phyloP scores from a whole-genome alignment of 2,113 vertebrate species.

The Scomber japonicus region DNA sequence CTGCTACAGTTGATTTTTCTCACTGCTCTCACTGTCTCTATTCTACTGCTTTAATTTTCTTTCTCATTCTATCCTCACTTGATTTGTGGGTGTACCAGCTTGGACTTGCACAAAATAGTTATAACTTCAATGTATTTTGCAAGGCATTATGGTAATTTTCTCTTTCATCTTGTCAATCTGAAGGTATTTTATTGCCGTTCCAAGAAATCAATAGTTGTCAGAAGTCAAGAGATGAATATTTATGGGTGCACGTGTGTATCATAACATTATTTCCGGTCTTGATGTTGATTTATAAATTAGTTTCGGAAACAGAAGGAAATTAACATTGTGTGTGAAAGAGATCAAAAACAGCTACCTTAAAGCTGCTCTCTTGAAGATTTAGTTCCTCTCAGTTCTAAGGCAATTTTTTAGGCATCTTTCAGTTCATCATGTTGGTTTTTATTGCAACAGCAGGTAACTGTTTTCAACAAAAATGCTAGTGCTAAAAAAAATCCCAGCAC shows the following conservation, averaged over 20 bases:
- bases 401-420: too few relatives aligned
- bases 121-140: slow-evolving; percentile 32
- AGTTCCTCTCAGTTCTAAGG: too few relatives aligned
- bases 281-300: too few relatives aligned
- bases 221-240: slow-evolving; percentile 13
- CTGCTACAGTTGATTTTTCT: slow-evolving; percentile 37
- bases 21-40: slow-evolving; percentile 38
- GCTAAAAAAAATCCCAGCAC: too few relatives aligned
- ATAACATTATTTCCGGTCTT: neutral
- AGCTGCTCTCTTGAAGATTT: too few relatives aligned
- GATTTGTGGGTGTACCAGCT: slow-evolving; percentile 35
- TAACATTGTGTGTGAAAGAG: too few relatives aligned
- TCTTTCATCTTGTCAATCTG: slow-evolving; percentile 12
- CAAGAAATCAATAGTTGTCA: neutral
- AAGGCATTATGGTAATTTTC: slow-evolving; percentile 49
- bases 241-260: neutral
- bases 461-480: too few relatives aligned
- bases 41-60: neutral
- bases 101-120: slow-evolving; percentile 36
- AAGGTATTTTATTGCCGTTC: slow-evolving; percentile 3
- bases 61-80: too few relatives aligned
- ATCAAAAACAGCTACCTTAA: too few relatives aligned
- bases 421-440: too few relatives aligned
- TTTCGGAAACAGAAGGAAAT: too few relatives aligned
- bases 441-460: too few relatives aligned